Conservation (phyloP, 2,113 vertebrate species). For the Nannospalax galili region DNA sequence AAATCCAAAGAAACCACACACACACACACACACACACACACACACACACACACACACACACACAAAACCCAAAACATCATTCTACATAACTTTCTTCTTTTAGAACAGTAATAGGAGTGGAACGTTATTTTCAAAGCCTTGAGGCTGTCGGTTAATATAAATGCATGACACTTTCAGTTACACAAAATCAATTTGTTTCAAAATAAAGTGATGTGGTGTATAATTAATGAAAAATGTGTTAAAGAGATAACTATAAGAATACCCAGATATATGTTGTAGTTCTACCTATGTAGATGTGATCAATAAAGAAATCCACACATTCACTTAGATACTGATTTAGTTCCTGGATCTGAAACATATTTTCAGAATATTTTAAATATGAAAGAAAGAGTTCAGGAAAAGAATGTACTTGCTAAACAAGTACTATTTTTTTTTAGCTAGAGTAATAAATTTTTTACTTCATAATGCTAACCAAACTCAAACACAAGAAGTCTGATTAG, state of each 20-base stretch:
- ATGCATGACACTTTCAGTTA: slow-evolving; percentile 79
- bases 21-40: no score
- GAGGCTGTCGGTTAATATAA: slow-evolving; percentile 81
- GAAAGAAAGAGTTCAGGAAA: slow-evolving; percentile 85
- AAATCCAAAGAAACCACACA: no score
- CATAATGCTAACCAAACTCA: slow-evolving; percentile 91
- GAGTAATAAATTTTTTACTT: slow-evolving; percentile 95
- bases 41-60: no score
- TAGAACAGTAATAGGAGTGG: slow-evolving; percentile 83
- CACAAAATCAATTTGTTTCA: slow-evolving; percentile 80
- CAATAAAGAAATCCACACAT: slow-evolving; percentile 78
- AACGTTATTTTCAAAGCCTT: slow-evolving; percentile 82
- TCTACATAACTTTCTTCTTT: slow-evolving; percentile 76
- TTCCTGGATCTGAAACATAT: slow-evolving; percentile 80
- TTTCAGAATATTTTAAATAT: slow-evolving; percentile 82
- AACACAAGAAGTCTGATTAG: slow-evolving; percentile 92
- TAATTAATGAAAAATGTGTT: slow-evolving; percentile 80
- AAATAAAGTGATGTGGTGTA: slow-evolving; percentile 77
- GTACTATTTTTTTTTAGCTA: slow-evolving; percentile 96
- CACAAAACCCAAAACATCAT: background rate
- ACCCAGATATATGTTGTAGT: slow-evolving; percentile 72
- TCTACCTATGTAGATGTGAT: slow-evolving; percentile 69
- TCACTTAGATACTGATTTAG: slow-evolving; percentile 80
- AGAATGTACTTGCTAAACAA: slow-evolving; percentile 92
- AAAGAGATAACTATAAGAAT: slow-evolving; percentile 79